Conservation (phyloP, 2,888 invertebrate genomes). For the Meiosimyza platycephala region DNA sequence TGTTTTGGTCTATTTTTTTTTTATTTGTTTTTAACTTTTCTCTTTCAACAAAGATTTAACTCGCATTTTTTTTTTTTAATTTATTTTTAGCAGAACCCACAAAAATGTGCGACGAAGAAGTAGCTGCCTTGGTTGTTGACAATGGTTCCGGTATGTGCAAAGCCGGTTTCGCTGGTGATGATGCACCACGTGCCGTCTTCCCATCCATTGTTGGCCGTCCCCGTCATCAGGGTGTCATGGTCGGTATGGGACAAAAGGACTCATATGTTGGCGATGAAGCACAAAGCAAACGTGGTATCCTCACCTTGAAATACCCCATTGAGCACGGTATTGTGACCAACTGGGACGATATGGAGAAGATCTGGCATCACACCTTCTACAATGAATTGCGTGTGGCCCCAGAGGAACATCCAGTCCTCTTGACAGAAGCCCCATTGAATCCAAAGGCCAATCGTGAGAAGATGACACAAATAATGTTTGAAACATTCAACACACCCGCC, state of each 20-base stretch:
- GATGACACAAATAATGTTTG: conserved; percentile 95
- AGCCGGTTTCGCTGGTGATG: conserved; percentile 92
- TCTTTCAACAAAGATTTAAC: neutral
- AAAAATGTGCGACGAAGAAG: conserved; percentile 95
- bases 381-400: conserved; percentile 97
- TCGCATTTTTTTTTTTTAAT: conserved; percentile 26
- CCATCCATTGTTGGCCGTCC: conserved; percentile 92
- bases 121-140: conserved; percentile 92
- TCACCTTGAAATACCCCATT: conserved; percentile 96
- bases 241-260: conserved; percentile 94
- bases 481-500: conserved; percentile 93
- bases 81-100: conserved; percentile 55
- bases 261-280: conserved; percentile 89
- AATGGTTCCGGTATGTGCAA: conserved; percentile 95
- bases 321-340: conserved; percentile 98
- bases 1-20: neutral
- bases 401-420: conserved; percentile 88
- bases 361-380: conserved; percentile 99
- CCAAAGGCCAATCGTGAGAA: conserved; percentile 91
- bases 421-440: conserved; percentile 90
- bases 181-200: conserved; percentile 89
- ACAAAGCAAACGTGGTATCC: conserved; percentile 88
- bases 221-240: conserved; percentile 89
- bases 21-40: neutral
- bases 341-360: conserved; percentile 99